Evolutionary conservation across 92 coral and sea anemone genomes (phyloP).

Genomic region (Phenganax subtilis): DNA sequence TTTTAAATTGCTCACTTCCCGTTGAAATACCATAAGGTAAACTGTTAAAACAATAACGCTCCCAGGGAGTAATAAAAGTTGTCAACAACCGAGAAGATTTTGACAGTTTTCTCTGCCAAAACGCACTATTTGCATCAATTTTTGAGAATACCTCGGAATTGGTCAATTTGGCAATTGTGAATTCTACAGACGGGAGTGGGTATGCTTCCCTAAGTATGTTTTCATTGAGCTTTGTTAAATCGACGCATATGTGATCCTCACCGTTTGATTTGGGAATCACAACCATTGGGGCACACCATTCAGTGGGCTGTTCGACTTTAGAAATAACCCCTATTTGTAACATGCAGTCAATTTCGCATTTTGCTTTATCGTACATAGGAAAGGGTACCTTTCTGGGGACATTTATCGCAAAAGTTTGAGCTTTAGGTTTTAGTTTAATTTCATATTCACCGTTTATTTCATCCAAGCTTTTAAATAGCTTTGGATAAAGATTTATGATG

Average conservation of each 20-base stretch:
- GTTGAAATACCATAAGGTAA: conserved; percentile 52
- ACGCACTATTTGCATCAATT: conserved; percentile 52
- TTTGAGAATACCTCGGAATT: conserved; percentile 47
- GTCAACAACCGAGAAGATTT: conserved; percentile 26
- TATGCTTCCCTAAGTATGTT: conserved; percentile 42
- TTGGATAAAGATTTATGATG: conserved; percentile 32
- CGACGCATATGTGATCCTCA: conserved; percentile 48
- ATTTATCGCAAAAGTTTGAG: conserved; percentile 41
- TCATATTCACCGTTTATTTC: conserved; percentile 42
- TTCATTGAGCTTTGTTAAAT: conserved; percentile 44
- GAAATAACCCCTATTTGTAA: conserved; percentile 37
- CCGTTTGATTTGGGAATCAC: conserved; percentile 47
- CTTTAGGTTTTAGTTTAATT: conserved; percentile 40
- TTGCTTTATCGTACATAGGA: conserved; percentile 32
- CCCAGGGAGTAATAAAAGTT: conserved; percentile 58
- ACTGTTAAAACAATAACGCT: conserved; percentile 45
- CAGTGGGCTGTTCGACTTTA: conserved; percentile 36
- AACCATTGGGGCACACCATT: conserved; percentile 41
- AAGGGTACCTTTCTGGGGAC: conserved; percentile 45
- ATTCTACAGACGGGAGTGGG: conserved; percentile 47
- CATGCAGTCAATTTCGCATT: conserved; percentile 44
- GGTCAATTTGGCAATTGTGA: conserved; percentile 41
- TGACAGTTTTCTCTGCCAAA: conserved; percentile 48
- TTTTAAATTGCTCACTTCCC: conserved; percentile 51
- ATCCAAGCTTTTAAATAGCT: conserved; percentile 49